Evolutionary conservation across 2,797 vertebrate species (phyloP).

Genomic region (Salmo trutta): DNA sequence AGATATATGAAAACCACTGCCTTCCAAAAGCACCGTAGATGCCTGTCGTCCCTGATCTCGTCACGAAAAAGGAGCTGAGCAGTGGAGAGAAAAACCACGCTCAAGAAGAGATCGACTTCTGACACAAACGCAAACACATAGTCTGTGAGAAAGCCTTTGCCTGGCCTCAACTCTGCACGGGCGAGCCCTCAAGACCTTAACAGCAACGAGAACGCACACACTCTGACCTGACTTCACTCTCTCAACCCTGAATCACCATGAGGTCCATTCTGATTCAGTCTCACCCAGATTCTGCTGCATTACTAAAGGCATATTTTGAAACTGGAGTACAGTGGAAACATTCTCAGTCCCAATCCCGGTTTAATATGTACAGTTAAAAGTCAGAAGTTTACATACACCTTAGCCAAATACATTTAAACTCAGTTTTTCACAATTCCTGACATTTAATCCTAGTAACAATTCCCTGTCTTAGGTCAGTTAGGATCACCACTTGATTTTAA

Average conservation of each 20-base stretch:
- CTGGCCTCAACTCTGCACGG: neutral
- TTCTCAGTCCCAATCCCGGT: neutral
- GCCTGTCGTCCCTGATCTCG: conserved; percentile 29
- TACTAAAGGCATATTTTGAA: neutral
- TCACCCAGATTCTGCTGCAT: neutral
- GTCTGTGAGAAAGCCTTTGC: neutral
- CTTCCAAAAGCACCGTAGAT: conserved; percentile 28
- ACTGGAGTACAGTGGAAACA: neutral
- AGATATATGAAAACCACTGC: conserved; percentile 23
- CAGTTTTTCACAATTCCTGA: too few relatives aligned
- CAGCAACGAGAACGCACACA: neutral
- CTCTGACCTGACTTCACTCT: neutral
- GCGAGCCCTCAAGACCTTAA: neutral
- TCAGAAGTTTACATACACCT: too few relatives aligned
- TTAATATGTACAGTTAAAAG: too few relatives aligned
- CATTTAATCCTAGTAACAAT: too few relatives aligned
- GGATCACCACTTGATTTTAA: too few relatives aligned
- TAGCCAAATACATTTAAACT: too few relatives aligned
- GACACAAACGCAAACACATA: neutral
- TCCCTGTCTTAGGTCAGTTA: too few relatives aligned
- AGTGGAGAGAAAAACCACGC: conserved; percentile 16
- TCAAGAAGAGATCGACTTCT: conserved; percentile 3
- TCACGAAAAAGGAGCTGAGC: conserved; percentile 25
- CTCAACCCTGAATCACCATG: neutral
- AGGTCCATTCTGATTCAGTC: neutral